These are phyloP conservation scores for Dendronephthya gigantea DNA, from an alignment of 64 coral and sea anemone species.

Conservation along the genomic window DNA sequence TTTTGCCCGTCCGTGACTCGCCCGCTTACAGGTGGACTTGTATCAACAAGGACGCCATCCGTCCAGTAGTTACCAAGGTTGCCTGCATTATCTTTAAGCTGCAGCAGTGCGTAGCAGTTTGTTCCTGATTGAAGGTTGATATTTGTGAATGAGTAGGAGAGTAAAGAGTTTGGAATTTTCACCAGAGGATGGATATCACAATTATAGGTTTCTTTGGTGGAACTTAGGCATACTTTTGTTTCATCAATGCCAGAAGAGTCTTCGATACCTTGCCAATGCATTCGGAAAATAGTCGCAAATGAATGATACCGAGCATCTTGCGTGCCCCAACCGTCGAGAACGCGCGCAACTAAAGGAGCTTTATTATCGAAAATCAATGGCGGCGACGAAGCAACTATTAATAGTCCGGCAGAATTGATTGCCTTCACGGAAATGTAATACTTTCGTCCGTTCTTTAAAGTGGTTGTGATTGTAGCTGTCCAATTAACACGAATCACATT, in stretches of 20 bases:
- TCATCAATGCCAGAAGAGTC: conserved; percentile 65
- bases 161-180: conserved; percentile 29
- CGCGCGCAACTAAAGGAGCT: conserved; percentile 44
- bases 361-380: conserved; percentile 65
- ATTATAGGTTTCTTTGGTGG: background rate
- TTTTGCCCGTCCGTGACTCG: conserved; percentile 55
- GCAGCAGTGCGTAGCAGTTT: conserved; percentile 62
- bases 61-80: conserved; percentile 62
- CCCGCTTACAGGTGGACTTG: conserved; percentile 54
- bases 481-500: conserved; percentile 51
- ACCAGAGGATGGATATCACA: conserved; percentile 59
- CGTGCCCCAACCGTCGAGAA: conserved; percentile 82
- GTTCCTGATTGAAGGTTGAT: conserved; percentile 51
- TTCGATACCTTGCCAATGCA: conserved; percentile 73
- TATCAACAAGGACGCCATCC: conserved; percentile 65
- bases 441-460: conserved; percentile 48
- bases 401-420: conserved; percentile 58
- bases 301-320: conserved; percentile 74
- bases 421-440: conserved; percentile 71
- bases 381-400: conserved; percentile 45
- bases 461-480: conserved; percentile 35
- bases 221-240: conserved; percentile 60
- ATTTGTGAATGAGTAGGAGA: conserved; percentile 56
- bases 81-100: conserved; percentile 59
- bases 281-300: conserved; percentile 64